Evolutionary conservation across 2,113 vertebrate genomes (phyloP).

Genomic region (Rhea americana): DNA sequence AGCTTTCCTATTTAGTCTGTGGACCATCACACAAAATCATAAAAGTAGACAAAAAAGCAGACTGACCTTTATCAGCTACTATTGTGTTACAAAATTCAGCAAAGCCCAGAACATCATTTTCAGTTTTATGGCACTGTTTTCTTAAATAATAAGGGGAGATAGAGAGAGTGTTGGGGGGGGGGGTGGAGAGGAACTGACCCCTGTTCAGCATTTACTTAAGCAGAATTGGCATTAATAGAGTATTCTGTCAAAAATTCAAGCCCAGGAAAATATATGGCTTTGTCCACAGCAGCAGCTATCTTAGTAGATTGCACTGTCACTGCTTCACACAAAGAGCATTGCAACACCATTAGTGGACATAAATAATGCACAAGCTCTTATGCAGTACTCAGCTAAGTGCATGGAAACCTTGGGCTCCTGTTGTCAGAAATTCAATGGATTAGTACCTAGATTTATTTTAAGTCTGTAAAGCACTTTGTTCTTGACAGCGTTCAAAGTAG

Average conservation of each 20-base stretch:
- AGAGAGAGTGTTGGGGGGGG: background rate
- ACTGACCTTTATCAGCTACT: slow-evolving; percentile 75
- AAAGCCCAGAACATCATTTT: slow-evolving; percentile 78
- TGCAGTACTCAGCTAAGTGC: slow-evolving; percentile 97
- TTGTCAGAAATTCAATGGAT: slow-evolving; percentile 99
- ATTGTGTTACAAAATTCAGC: slow-evolving; percentile 76
- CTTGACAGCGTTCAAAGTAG: slow-evolving; percentile 89
- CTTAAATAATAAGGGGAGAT: slow-evolving; percentile 76
- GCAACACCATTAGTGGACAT: slow-evolving; percentile 97
- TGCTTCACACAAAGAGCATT: slow-evolving; percentile 90
- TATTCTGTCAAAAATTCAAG: slow-evolving; percentile 87
- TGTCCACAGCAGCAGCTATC: slow-evolving; percentile 93
- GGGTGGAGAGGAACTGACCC: slow-evolving; percentile 78
- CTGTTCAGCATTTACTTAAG: slow-evolving; percentile 89
- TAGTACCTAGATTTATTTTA: slow-evolving; percentile 98
- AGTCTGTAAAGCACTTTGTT: slow-evolving; percentile 92
- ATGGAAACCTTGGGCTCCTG: slow-evolving; percentile 94
- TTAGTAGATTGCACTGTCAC: slow-evolving; percentile 92
- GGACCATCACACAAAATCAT: slow-evolving; percentile 77
- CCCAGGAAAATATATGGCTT: slow-evolving; percentile 90
- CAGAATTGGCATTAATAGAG: slow-evolving; percentile 94
- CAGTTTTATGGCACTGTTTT: slow-evolving; percentile 78
- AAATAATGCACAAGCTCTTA: slow-evolving; percentile 97
- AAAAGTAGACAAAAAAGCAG: slow-evolving; percentile 77
- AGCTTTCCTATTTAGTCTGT: slow-evolving; percentile 76